Conservation (phyloP, 2,888 invertebrate species). For the Pimpla rufipes region DNA sequence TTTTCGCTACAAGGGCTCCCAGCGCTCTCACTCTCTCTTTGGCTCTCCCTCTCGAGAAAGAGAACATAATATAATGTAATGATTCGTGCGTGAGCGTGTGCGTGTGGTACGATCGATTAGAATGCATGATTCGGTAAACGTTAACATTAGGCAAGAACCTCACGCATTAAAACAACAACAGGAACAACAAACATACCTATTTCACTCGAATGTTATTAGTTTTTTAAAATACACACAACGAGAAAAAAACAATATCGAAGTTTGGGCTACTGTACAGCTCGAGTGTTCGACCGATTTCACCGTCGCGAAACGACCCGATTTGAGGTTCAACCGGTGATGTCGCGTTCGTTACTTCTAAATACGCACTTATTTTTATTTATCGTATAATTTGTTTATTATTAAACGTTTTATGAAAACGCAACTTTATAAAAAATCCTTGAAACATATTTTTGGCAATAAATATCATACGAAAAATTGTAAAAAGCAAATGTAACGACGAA, state of each 20-base stretch:
- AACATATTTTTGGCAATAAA: too few species aligned
- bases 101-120: conserved; percentile 14
- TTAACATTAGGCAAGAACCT: conserved; percentile 23
- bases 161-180: conserved; percentile 32
- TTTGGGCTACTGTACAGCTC: not conserved
- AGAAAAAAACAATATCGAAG: conserved; percentile 3
- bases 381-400: too few species aligned
- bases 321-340: not conserved
- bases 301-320: not conserved
- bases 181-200: conserved; percentile 16
- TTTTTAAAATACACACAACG: conserved; percentile 63
- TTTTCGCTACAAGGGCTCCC: conserved; percentile 50
- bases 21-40: conserved; percentile 3
- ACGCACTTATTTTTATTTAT: too few species aligned
- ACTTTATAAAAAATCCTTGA: too few species aligned
- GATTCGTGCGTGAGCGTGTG: conserved; percentile 26
- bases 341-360: too few species aligned
- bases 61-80: not conserved
- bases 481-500: too few species aligned
- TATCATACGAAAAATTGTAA: too few species aligned
- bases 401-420: too few species aligned
- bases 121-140: conserved; percentile 33
- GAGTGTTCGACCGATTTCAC: not conserved
- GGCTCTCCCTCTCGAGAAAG: not conserved
- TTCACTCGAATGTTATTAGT: conserved; percentile 69